Conservation (phyloP, 2,113 vertebrate species). For the Prunella fulvescens region DNA sequence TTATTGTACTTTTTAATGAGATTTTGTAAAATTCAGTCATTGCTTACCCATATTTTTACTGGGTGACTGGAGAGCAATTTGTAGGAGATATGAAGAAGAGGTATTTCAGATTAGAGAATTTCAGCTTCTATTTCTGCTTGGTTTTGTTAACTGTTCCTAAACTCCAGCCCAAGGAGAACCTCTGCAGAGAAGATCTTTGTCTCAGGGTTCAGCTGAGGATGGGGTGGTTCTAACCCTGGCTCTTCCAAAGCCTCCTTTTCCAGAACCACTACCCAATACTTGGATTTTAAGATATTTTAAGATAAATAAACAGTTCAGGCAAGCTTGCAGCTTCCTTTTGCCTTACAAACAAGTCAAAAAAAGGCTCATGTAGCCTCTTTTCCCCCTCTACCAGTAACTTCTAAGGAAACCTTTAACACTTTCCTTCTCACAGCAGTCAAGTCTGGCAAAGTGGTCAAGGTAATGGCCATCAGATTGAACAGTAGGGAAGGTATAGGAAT, state of each 20-base stretch:
- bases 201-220: neutral
- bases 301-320: neutral
- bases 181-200: neutral
- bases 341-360: conserved; percentile 10
- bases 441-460: conserved; percentile 31
- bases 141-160: neutral
- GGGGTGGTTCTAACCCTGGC: neutral
- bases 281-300: neutral
- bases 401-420: conserved; percentile 30
- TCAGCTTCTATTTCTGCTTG: neutral
- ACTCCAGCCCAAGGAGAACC: neutral
- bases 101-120: neutral
- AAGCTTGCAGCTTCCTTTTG: neutral
- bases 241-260: neutral
- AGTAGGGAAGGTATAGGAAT: conserved; percentile 54
- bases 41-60: neutral
- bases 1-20: conserved; percentile 29
- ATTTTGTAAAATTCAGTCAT: conserved; percentile 21
- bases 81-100: neutral
- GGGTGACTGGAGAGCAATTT: conserved; percentile 21
- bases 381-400: neutral
- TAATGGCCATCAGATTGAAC: conserved; percentile 52
- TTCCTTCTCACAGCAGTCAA: neutral
- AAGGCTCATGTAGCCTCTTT: neutral
- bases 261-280: neutral